Base-by-base conservation (phyloP, 2,888 invertebrate genomes). In the Dynastes tityus region DNA sequence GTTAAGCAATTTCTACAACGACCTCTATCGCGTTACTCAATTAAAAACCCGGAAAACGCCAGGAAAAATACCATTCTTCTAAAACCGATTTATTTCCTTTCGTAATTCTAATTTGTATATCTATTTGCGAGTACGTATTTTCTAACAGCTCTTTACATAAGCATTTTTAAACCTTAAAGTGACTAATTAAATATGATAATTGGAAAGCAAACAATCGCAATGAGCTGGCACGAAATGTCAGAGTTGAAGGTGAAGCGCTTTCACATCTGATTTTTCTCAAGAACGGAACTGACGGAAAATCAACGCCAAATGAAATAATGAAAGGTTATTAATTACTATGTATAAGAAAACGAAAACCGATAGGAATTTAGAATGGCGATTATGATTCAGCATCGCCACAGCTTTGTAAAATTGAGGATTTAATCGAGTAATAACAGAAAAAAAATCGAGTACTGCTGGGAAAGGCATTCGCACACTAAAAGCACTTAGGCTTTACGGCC, bases 171-270 rank as follows among this genome's bases (percentile, higher is more conserved):
- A 63, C 61, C 45, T 61, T 37, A 74, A 74, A 61, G 37, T 13
- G 61, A 32, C 61, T 74, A 61, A 74, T 74, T 74, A 74, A 74
- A 74, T 74, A 74, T 74, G 73, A 74, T 74, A 74, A 74, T 74
- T 74, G 73, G 61, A 61, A 61, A 74, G 73, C 29, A 74, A 74
- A 74, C 73, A 74, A 74, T 74, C 73, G 61, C 73, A 74, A 74
- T 74, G 22, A 55, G 61, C 40, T 45, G 61, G 40, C 37, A 61
- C 22, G 61, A 74, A 74, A 74, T 74, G 73, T 74, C 73, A 45
- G 27, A 74, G 73, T 74, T 74, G 73, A 74, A 74, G 73, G 73
- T 61, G 61, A 74, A 45, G 40, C 73, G 29, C 73, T 74, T 74
- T 74, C 73, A 74, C 61, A 45, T 63, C 61, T 74, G 55, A 71